Conservation (phyloP, 2,113 vertebrate genomes). For the Grus americana region DNA sequence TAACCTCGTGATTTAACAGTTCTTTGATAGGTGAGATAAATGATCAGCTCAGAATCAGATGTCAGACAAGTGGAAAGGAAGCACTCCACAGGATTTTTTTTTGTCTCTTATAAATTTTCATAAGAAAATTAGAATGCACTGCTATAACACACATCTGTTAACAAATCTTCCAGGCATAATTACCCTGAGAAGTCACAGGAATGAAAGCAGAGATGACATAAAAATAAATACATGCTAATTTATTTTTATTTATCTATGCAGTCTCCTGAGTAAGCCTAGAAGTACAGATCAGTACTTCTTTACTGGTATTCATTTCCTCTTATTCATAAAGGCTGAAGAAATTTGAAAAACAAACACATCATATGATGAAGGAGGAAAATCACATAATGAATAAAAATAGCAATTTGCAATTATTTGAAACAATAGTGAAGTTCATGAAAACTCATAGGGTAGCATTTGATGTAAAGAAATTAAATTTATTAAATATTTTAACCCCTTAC, state of each 20-base stretch:
- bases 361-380: background rate
- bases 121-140: background rate
- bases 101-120: background rate
- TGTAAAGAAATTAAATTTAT: background rate
- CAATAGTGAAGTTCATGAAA: background rate
- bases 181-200: background rate
- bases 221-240: background rate
- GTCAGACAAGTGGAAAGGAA: background rate
- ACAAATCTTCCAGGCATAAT: background rate
- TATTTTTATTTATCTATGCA: background rate
- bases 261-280: background rate
- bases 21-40: background rate
- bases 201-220: background rate
- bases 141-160: background rate
- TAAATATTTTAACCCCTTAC: background rate
- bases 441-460: background rate
- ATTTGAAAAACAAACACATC: background rate
- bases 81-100: background rate
- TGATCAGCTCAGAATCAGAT: background rate
- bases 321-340: background rate
- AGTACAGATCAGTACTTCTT: background rate
- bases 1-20: background rate
- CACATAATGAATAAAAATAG: background rate
- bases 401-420: background rate
- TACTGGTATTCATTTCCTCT: background rate